These are phyloP conservation scores for Amblyopsis rosae DNA, from an alignment of 2,113 vertebrate genomes.

Conservation along the genomic window DNA sequence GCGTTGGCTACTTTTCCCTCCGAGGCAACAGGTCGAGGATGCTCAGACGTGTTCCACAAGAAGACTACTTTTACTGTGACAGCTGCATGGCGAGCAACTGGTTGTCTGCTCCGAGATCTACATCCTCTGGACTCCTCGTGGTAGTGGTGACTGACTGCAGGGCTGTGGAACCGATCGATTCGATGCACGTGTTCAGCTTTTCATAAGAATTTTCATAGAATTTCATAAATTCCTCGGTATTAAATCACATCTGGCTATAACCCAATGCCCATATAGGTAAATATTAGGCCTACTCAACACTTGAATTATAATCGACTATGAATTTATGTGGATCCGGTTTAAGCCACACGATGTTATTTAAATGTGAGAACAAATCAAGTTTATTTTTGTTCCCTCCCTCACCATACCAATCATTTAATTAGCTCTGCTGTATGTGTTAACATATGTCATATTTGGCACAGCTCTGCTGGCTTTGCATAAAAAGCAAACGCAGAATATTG, in stretches of 20 bases:
- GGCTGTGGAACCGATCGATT: constrained; percentile 17
- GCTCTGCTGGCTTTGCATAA: constrained; percentile 21
- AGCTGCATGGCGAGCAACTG: constrained; percentile 69
- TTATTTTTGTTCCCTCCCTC: constrained; percentile 2
- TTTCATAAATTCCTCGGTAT: not conserved
- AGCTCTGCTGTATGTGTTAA: constrained; percentile 23
- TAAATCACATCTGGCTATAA: not conserved
- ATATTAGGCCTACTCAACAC: not conserved
- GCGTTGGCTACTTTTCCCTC: constrained; percentile 34
- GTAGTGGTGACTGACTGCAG: constrained; percentile 38
- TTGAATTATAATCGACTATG: not conserved
- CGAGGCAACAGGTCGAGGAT: constrained; percentile 68
- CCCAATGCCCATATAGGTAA: too few relatives aligned
- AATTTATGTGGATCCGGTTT: not conserved
- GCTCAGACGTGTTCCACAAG: constrained; percentile 46
- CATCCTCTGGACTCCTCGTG: constrained; percentile 52
- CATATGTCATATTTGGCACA: constrained; percentile 26
- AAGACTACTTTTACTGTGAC: constrained; percentile 57
- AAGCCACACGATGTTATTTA: not conserved
- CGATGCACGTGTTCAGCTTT: not conserved
- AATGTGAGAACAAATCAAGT: constrained; percentile 26
- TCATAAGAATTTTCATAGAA: too few relatives aligned
- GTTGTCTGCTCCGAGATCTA: constrained; percentile 64
- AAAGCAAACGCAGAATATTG: not conserved
- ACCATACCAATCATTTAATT: not conserved